Conservation (phyloP, 2,888 invertebrate genomes). For the Atrina japonica region DNA sequence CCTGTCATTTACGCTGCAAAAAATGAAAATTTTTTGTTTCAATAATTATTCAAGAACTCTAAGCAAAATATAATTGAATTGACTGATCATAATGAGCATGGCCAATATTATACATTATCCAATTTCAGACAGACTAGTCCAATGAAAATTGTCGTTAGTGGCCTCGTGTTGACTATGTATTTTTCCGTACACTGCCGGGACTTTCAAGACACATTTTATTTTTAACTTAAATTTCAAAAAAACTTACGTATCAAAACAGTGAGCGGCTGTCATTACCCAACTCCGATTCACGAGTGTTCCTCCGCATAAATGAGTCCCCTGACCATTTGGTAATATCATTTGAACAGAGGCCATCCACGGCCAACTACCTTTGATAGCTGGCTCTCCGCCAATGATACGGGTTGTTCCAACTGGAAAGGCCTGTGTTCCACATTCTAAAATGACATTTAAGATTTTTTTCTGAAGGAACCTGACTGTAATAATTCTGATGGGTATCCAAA, state of each 20-base stretch:
- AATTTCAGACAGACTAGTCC: too few relatives aligned
- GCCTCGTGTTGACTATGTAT: too few relatives aligned
- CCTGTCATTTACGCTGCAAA: slow-evolving; percentile 22
- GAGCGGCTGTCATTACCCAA: slow-evolving; percentile 67
- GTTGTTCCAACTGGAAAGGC: slow-evolving; percentile 27
- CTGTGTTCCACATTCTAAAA: slow-evolving; percentile 44
- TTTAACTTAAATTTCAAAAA: too few relatives aligned
- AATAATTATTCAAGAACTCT: too few relatives aligned
- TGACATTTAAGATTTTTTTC: too few relatives aligned
- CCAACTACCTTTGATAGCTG: slow-evolving; percentile 55
- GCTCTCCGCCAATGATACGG: slow-evolving; percentile 57
- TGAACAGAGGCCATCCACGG: slow-evolving; percentile 64
- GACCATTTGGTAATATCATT: slow-evolving; percentile 38
- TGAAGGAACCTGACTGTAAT: too few relatives aligned
- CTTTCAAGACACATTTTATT: too few relatives aligned
- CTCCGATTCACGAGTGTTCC: slow-evolving; percentile 53
- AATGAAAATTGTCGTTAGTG: too few relatives aligned
- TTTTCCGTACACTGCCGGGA: too few relatives aligned
- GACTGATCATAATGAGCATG: background rate
- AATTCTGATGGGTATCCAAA: too few relatives aligned
- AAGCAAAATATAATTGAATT: background rate
- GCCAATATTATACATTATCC: too few relatives aligned
- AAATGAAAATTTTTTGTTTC: too few relatives aligned
- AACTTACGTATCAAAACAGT: slow-evolving; percentile 64
- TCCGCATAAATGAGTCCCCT: slow-evolving; percentile 53